Evolutionary conservation across 1,140 invertebrate species (phyloP).

Genomic region (Chionoecetes opilio): DNA sequence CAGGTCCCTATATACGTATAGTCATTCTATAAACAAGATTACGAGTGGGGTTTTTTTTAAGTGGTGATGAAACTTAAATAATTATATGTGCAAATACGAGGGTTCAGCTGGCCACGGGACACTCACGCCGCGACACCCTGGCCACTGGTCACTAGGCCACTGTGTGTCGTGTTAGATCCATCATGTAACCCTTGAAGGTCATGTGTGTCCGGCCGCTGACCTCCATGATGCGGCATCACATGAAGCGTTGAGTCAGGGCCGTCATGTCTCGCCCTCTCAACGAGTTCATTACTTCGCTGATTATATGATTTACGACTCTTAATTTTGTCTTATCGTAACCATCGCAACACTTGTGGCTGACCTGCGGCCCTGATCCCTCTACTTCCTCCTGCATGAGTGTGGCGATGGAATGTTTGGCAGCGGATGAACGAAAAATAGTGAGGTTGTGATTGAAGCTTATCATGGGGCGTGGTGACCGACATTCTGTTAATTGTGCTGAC

Average conservation of each 20-base stretch:
- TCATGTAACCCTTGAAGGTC: constrained; percentile 14
- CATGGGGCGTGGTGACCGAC: too few species aligned
- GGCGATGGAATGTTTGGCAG: not conserved
- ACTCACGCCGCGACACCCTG: not conserved
- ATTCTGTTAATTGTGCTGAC: too few species aligned
- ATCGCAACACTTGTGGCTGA: not conserved
- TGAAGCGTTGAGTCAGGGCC: not conserved
- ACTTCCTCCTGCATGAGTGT: not conserved
- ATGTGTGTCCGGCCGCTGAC: not conserved
- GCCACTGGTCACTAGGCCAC: not conserved
- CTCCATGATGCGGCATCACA: not conserved
- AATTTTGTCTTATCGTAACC: not conserved
- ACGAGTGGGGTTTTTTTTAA: constrained; percentile 14
- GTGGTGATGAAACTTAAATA: not conserved
- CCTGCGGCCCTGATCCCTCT: not conserved
- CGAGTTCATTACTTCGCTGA: constrained; percentile 33
- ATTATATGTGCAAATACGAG: not conserved
- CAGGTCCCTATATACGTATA: too few species aligned
- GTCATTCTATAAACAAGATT: not conserved
- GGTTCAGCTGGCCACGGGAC: not conserved
- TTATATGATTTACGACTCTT: constrained; percentile 43
- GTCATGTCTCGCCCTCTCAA: not conserved
- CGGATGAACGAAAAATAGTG: not conserved
- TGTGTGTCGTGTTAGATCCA: not conserved
- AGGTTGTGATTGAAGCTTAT: too few species aligned